These are phyloP conservation scores for Drosophila tani DNA, from an alignment of 1,140 invertebrate genomes.

Conservation along the genomic window DNA sequence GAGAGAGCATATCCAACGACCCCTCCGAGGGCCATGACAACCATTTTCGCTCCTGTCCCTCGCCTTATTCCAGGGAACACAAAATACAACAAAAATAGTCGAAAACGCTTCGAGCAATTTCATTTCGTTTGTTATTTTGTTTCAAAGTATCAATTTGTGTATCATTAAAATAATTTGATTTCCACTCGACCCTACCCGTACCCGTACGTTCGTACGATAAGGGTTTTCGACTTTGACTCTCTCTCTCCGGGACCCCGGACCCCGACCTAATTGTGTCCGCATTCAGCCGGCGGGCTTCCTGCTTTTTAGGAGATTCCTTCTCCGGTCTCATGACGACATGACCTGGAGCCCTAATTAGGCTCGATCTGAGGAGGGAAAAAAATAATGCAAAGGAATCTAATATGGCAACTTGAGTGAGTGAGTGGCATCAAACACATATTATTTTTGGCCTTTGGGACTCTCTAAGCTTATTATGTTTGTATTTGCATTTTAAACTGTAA, in stretches of 20 bases:
- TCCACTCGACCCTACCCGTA: constrained; percentile 57
- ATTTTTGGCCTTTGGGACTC: constrained; percentile 14
- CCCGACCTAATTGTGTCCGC: constrained; percentile 36
- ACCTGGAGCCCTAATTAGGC: constrained; percentile 63
- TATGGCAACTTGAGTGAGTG: constrained; percentile 28
- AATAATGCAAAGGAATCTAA: constrained; percentile 20
- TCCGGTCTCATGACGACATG: constrained; percentile 22
- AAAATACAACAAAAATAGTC: constrained; percentile 44
- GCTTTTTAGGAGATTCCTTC: constrained; percentile 23
- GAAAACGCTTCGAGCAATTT: constrained; percentile 68
- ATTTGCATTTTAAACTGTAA: constrained; percentile 18
- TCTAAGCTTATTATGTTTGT: constrained; percentile 17
- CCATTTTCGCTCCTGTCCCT: constrained; percentile 29
- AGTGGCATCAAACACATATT: constrained; percentile 11
- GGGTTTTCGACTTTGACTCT: constrained; percentile 4
- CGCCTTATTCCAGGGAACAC: background rate
- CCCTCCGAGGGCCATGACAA: constrained; percentile 38
- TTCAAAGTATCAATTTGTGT: constrained; percentile 83
- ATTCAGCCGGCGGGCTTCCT: constrained; percentile 16
- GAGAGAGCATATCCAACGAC: constrained; percentile 1
- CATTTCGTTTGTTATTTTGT: constrained; percentile 80
- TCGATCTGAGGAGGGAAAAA: background rate
- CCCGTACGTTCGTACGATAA: constrained; percentile 5
- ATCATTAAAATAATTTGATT: constrained; percentile 84
- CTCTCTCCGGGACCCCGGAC: background rate